Base-by-base conservation (phyloP, 2,113 vertebrate species). In the Oryzias javanicus region DNA sequence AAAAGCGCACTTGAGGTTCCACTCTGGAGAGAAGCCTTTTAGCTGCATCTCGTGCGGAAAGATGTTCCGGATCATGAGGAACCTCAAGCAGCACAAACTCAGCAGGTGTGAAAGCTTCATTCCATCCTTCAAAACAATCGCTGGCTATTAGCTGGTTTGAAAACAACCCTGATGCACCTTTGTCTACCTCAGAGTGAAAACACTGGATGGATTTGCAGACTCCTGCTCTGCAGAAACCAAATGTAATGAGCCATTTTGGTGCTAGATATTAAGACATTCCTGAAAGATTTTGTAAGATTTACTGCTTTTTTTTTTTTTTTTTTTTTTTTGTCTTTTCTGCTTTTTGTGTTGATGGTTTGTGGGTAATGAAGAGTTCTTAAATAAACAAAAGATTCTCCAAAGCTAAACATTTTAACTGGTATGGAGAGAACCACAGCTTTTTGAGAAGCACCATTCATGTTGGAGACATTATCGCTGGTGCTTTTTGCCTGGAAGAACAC, bases 1-100 rank as follows among this genome's bases (percentile, higher is more conserved):
- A 15, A 90, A 89, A 55, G 68, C 86, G 0, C 91, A 92, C 45
- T 48, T 89, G 72, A 79, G 90, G 59, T 91, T 91, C 46, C 91
- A 92, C 85, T 72, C 76, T 0, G 89, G 90, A 7, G 90, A 92
- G 45, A 89, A 88, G 61, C 91, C 90, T 0, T 91, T 73, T 52
- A 64, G n/a, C 44, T 92, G 91, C 55, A 1, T 5, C 25, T 6
- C 48, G 0, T 92, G 91, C 16, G 60, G 84, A 0, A 90, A 89
- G 67, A 81, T 14, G 10, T 92, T 90, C 83, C 53, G 90, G 53
- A 87, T 90, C 62, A n/a, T 41, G 60, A 83, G 70, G 42, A 92
- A 91, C 40, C 75, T 90, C 35, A 77, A 90, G 52, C 85, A 81
- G 45, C 91, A 92, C 64, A 75, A 68, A 14, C 17, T 66, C 15